Conservation (phyloP, 2,797 vertebrate genomes). For the Onychomys arenicola region DNA sequence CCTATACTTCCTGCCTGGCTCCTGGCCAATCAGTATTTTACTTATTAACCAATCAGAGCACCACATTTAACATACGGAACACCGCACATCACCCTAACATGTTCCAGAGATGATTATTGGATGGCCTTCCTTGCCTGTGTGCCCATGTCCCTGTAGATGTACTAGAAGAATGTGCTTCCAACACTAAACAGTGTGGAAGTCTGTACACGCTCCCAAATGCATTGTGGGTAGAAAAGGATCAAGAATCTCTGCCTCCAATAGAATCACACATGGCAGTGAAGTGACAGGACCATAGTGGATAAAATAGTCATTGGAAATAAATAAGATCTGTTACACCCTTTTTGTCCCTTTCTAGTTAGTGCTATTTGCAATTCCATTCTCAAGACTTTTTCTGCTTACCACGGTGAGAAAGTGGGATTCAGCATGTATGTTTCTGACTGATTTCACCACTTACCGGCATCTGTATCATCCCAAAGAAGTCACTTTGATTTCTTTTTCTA, state of each 20-base stretch:
- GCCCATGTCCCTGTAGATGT: background rate
- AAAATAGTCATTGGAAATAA: slow-evolving; percentile 32
- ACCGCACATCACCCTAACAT: background rate
- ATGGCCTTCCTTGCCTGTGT: background rate
- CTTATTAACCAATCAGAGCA: too few species aligned
- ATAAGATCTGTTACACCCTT: background rate
- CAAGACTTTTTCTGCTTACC: background rate
- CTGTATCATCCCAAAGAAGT: background rate
- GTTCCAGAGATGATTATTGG: slow-evolving; percentile 2
- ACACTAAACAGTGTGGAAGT: background rate
- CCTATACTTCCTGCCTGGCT: too few species aligned
- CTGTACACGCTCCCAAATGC: background rate
- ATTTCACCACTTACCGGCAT: background rate
- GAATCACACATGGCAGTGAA: background rate
- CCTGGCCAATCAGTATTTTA: too few species aligned
- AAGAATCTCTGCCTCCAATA: background rate
- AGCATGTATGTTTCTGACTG: background rate
- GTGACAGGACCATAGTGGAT: background rate
- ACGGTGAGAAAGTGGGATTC: background rate
- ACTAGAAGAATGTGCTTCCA: background rate
- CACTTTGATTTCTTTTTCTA: background rate
- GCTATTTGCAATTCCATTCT: background rate
- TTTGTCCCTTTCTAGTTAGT: background rate
- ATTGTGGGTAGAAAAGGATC: background rate
- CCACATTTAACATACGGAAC: too few species aligned